Evolutionary conservation across 2,888 invertebrate species (phyloP).

Genomic region (Meiosimyza platycephala): DNA sequence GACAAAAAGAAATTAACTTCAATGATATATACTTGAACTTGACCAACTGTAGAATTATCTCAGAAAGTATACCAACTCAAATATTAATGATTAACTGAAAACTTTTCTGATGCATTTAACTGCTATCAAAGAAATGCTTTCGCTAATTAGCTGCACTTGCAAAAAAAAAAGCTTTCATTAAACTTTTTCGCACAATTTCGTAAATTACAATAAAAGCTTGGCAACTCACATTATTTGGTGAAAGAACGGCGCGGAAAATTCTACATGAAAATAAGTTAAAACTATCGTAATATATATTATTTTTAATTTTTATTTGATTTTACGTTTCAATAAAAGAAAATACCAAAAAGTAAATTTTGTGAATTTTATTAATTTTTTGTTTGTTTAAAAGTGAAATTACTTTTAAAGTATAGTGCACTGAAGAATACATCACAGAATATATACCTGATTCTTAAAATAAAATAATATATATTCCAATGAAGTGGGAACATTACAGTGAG

Average conservation of each 20-base stretch:
- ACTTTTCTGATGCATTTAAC: no score
- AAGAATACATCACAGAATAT: no score
- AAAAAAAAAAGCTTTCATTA: conserved; percentile 10
- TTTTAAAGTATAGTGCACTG: no score
- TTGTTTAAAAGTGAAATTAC: no score
- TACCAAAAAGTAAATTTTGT: background rate
- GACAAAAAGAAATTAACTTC: no score
- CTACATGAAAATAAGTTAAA: background rate
- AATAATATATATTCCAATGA: conserved; percentile 48
- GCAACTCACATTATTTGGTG: conserved; percentile 21
- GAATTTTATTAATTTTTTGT: background rate
- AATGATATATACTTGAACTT: no score
- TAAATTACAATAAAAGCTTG: conserved; percentile 14
- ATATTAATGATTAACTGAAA: no score
- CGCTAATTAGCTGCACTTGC: no score
- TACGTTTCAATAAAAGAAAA: background rate
- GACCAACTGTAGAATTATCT: no score
- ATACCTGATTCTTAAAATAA: background rate
- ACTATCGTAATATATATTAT: background rate
- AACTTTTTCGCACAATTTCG: background rate
- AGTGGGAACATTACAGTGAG: conserved; percentile 67
- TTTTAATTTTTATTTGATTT: background rate
- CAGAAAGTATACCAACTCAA: no score
- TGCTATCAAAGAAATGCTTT: no score
- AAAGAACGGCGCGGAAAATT: conserved; percentile 18